These are phyloP conservation scores for Rhopilema esculentum DNA, from an alignment of 30 jellyfish, hydroid and myxozoan genomes.

Conservation along the genomic window DNA sequence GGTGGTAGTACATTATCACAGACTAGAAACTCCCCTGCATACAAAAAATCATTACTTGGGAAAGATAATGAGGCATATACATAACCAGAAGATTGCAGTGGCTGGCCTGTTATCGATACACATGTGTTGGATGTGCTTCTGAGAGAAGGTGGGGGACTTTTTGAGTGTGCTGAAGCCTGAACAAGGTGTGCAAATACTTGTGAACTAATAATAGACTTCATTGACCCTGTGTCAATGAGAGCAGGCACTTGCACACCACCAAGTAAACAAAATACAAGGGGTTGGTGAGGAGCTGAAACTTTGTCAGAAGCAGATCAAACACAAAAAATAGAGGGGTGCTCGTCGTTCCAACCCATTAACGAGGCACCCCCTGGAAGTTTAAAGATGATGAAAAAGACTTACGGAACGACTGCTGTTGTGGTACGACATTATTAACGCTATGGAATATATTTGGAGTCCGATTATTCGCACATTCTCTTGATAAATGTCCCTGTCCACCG, in stretches of 20 bases:
- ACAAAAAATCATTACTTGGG: conserved; percentile 17
- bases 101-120: conserved; percentile 39
- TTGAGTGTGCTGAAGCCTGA: conserved; percentile 4
- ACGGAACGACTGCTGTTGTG: conserved; percentile 17
- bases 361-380: conserved; percentile 39
- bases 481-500: conserved; percentile 14
- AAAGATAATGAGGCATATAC: conserved; percentile 19
- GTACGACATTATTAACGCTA: conserved; percentile 3
- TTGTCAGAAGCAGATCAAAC: conserved; percentile 21
- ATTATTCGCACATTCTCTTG: conserved; percentile 21
- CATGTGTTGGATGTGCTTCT: conserved; percentile 1
- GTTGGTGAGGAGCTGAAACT: conserved; percentile 7
- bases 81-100: conserved; percentile 19
- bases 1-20: conserved; percentile 31
- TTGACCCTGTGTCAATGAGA: conserved; percentile 20
- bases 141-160: conserved; percentile 14
- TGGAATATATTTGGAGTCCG: conserved; percentile 3
- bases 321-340: conserved; percentile 20
- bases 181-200: conserved; percentile 16
- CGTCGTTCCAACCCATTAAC: conserved; percentile 24
- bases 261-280: not conserved
- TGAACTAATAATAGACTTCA: conserved; percentile 25
- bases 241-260: conserved; percentile 24
- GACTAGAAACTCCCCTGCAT: conserved; percentile 24
- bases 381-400: not conserved